Base-by-base conservation (phyloP, 2,113 vertebrate genomes). In the Chaetodon auriga region DNA sequence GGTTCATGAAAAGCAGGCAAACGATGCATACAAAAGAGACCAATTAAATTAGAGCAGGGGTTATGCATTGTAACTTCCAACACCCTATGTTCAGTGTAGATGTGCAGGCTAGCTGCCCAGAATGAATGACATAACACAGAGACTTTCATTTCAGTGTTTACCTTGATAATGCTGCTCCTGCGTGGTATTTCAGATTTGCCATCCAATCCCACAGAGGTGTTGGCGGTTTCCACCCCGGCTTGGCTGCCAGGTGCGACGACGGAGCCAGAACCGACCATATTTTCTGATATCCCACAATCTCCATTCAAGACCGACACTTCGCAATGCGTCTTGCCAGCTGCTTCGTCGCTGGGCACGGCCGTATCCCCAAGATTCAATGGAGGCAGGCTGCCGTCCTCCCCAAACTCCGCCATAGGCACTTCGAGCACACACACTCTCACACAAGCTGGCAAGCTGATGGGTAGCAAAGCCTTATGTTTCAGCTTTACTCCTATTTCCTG, bases 131-230 rank as follows among this genome's bases (percentile, higher is more conserved):
- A 61, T 0, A 35, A 65, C 18, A 38, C n/a, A 41, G 3, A 38
- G 3, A 48, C 55, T 51, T n/a, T 3, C 70, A 80, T 55, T 84
- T 38, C 36, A 62, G 0, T 13, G 65, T 91, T 95, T 96, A 99
- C 98, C 97, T 99, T 99, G 84, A 99, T 99, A 91, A 99, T 99
- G 94, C 98, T 99, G 94, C 97, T 98, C 93, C 97, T 96, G 85
- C 96, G 97, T 48, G 97, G 97, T 86, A 98, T 96, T 78, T 98
- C 96, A 16, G 94, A 64, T 77, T 96, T 98, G 94, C 85, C 91
- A 15, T 98, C 97, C 80, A 89, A 74, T 41, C 83, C 92, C 30
- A 75, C 84, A 58, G 92, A 84, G 72, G 88, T 87, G 90, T 88
- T 91, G 66, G 85, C 94, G 86, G 87, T 90, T 36, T 96, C 96